These are phyloP conservation scores for Malurus elegans DNA, from an alignment of 2,113 vertebrate genomes.

Conservation along the genomic window DNA sequence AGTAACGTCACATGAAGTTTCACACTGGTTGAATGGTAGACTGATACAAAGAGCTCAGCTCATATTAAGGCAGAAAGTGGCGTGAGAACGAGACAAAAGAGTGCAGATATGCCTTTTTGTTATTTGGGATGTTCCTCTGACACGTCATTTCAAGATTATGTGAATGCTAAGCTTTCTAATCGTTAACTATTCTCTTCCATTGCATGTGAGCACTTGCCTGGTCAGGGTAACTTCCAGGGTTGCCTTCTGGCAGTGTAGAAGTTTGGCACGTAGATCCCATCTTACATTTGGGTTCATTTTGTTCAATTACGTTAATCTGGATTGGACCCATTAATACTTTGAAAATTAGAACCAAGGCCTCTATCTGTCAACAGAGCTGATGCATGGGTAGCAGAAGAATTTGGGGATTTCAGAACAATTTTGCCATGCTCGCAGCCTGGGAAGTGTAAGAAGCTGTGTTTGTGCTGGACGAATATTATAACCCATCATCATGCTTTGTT, in stretches of 20 bases:
- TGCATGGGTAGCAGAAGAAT: not conserved
- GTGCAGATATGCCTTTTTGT: not conserved
- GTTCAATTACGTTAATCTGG: not conserved
- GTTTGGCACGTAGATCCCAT: not conserved
- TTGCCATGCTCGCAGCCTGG: not conserved
- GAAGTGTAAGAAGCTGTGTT: not conserved
- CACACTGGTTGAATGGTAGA: not conserved
- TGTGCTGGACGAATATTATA: not conserved
- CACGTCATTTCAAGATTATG: not conserved
- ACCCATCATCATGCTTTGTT: not conserved
- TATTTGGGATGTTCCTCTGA: not conserved
- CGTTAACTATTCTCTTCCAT: not conserved
- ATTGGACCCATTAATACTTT: not conserved
- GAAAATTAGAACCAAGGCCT: not conserved
- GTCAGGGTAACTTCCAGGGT: not conserved
- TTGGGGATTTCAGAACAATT: not conserved
- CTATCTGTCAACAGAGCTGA: not conserved
- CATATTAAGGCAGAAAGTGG: not conserved
- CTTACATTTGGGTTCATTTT: not conserved
- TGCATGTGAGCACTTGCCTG: not conserved
- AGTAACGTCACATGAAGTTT: accelerated
- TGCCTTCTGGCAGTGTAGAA: not conserved
- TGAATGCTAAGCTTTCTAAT: not conserved
- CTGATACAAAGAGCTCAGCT: not conserved
- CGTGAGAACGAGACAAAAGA: not conserved